A percentile compares a stretch with the other conserved stretches of the same genome.
These are phyloP conservation scores for Tachystola acroxantha DNA, from an alignment of 2,888 invertebrate genomes.

Conservation along the genomic window DNA sequence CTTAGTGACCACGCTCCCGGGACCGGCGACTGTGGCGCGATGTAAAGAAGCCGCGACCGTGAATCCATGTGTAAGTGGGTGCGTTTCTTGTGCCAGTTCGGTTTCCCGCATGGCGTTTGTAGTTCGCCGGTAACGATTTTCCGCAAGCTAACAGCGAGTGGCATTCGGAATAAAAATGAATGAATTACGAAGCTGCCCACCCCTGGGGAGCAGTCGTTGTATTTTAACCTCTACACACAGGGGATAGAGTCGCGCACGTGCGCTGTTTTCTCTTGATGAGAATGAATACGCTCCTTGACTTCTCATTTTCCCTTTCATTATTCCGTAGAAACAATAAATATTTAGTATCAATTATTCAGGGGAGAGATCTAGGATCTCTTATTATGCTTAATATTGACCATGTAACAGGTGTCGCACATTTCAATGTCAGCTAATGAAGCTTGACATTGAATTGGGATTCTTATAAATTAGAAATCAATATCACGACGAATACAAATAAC, in stretches of 20 bases:
- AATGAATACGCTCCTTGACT: slow-evolving; percentile 39
- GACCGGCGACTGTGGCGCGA: slow-evolving; percentile 83
- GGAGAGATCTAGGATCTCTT: slow-evolving; percentile 14
- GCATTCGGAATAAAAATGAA: slow-evolving; percentile 55
- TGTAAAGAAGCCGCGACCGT: slow-evolving; percentile 69
- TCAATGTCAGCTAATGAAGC: slow-evolving; percentile 26
- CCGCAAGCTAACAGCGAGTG: slow-evolving; percentile 45
- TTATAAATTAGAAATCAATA: background rate
- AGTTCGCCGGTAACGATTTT: slow-evolving; percentile 52
- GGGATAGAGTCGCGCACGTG: slow-evolving; percentile 62
- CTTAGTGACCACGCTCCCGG: slow-evolving; percentile 79
- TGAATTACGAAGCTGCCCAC: slow-evolving; percentile 49
- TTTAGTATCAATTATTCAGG: slow-evolving; percentile 24
- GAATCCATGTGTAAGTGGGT: slow-evolving; percentile 74
- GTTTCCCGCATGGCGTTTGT: slow-evolving; percentile 51
- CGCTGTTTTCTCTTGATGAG: slow-evolving; percentile 42
- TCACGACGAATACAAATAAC: no score
- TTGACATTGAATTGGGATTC: slow-evolving; percentile 39
- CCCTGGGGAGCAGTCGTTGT: slow-evolving; percentile 38
- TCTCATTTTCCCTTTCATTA: slow-evolving; percentile 26
- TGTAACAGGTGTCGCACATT: slow-evolving; percentile 59
- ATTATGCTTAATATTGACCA: slow-evolving; percentile 16
- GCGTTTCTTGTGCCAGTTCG: slow-evolving; percentile 52
- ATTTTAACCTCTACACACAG: slow-evolving; percentile 57
- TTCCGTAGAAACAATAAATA: slow-evolving; percentile 31